A percentile compares a stretch with the other conserved stretches of the same genome.
Conservation (phyloP, 2,797 vertebrate genomes). For the Bovichtus diacanthus region DNA sequence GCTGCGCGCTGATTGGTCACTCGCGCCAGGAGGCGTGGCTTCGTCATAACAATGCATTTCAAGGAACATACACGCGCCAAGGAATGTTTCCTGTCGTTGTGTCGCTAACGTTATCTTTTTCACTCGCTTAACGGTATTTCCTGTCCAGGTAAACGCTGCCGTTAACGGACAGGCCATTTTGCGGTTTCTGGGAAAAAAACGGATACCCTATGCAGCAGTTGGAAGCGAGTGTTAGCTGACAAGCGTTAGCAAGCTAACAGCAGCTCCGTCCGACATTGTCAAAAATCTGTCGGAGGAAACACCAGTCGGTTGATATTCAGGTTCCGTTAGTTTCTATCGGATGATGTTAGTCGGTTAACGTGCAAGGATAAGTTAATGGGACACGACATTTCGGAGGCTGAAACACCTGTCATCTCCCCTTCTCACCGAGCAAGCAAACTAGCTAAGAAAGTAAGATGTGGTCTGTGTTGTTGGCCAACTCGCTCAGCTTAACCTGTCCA, state of each 20-base stretch:
- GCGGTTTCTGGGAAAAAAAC: background rate
- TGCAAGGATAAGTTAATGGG: conserved; percentile 51
- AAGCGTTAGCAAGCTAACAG: conserved; percentile 71
- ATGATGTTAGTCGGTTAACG: background rate
- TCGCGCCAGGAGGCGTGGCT: conserved; percentile 55
- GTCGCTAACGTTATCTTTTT: conserved; percentile 28
- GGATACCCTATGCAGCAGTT: conserved; percentile 34
- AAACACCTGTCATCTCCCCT: conserved; percentile 58
- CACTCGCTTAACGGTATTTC: conserved; percentile 1
- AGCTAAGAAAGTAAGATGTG: conserved; percentile 74
- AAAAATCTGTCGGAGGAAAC: conserved; percentile 29
- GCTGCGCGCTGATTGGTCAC: conserved; percentile 58
- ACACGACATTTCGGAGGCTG: conserved; percentile 52
- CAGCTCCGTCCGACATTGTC: conserved; percentile 50
- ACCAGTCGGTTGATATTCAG: conserved; percentile 8
- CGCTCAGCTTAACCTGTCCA: background rate
- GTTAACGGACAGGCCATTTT: background rate
- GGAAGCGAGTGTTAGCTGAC: conserved; percentile 65
- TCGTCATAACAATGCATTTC: conserved; percentile 80
- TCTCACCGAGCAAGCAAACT: conserved; percentile 59
- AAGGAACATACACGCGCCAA: conserved; percentile 81
- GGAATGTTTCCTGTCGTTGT: conserved; percentile 79
- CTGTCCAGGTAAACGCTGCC: conserved; percentile 2
- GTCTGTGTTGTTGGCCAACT: conserved; percentile 48
- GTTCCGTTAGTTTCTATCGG: background rate